Percentiles rank a stretch among this genome's conserved stretches.
These are phyloP conservation scores for Agrilus cyanescens DNA, from an alignment of 2,888 invertebrate genomes.

Conservation along the genomic window DNA sequence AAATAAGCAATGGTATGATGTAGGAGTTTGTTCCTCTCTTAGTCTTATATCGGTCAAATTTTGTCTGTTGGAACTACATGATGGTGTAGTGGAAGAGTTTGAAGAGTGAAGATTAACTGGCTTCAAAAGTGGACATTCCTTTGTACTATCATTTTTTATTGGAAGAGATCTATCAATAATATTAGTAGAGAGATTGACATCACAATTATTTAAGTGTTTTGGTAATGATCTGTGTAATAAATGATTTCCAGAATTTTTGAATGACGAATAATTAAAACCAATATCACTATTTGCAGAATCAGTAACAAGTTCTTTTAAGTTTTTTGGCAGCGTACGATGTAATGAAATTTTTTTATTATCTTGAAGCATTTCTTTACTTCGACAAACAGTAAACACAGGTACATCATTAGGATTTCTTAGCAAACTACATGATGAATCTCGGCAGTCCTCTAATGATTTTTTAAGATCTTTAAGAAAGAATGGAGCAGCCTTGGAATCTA, in stretches of 20 bases:
- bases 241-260: conserved; percentile 11
- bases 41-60: neutral
- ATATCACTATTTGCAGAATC: conserved; percentile 16
- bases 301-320: conserved; percentile 22
- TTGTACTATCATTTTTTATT: too few species aligned
- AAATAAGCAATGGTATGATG: conserved; percentile 25
- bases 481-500: too few species aligned
- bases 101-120: too few species aligned
- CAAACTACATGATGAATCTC: too few species aligned
- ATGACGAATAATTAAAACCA: conserved; percentile 8
- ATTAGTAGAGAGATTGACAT: conserved; percentile 11
- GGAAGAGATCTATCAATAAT: conserved; percentile 4
- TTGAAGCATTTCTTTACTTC: too few species aligned
- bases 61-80: neutral
- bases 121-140: too few species aligned
- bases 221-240: conserved; percentile 11
- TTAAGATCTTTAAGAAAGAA: too few species aligned
- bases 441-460: too few species aligned
- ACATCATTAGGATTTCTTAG: conserved; percentile 11
- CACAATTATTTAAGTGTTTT: conserved; percentile 12
- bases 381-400: conserved; percentile 4
- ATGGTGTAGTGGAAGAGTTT: too few species aligned
- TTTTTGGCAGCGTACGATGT: conserved; percentile 28
- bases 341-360: conserved; percentile 6
- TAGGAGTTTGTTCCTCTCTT: conserved; percentile 16